Evolutionary conservation across 2,113 vertebrate genomes (phyloP), one percentile per base, ranked within the genome.

Genomic region (Marmota flaviventris): DNA sequence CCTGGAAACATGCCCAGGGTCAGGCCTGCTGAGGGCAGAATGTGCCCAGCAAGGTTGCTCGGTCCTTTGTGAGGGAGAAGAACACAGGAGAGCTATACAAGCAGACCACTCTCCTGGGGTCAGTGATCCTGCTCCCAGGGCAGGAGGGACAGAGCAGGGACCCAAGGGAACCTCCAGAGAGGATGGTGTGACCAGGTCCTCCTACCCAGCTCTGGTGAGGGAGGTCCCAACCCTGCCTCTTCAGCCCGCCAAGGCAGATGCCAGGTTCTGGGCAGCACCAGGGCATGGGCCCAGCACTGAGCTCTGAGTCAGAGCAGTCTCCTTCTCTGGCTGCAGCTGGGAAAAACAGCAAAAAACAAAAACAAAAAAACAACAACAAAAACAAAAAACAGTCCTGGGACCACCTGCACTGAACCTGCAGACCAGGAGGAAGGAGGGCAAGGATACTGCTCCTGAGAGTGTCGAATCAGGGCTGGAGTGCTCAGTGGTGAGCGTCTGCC

Each of bases 151-250:
- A 20, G 83, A 83, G 29, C 51, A 42, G 65, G 29, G 42, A 8
- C n/a, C 11, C 37, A 5, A 12, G 2, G 25, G 42, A 1, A 20
- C 5, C 29, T 85, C 42, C 18, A 24, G 45, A 24, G 72, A 32
- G 42, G 79, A 27, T 16, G n/a, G 3, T 5, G 0, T 61, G 39
- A 34, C 25, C 6, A 4, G 3, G 24, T 22, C 78, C 78, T 65
- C 51, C 24, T 25, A 2, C 42, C 13, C 12, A n/a, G 34, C 4
- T 25, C n/a, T 18, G 14, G 8, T 9, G 8, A 3, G 2, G 37
- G 11, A 4, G n/a, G 2, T 11, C 29, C 25, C 5, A 13, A 10
- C 39, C 72, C 67, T 24, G 5, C 24, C n/a, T 5, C 51, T 56
- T 24, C 42, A 24, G 42, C 29, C 37, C 20, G 8, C 5, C 8